Percentiles rank a stretch among this genome's conserved stretches.
These are phyloP conservation scores for Beaufortia kweichowensis DNA, from an alignment of 2,113 vertebrate species.

Conservation along the genomic window DNA sequence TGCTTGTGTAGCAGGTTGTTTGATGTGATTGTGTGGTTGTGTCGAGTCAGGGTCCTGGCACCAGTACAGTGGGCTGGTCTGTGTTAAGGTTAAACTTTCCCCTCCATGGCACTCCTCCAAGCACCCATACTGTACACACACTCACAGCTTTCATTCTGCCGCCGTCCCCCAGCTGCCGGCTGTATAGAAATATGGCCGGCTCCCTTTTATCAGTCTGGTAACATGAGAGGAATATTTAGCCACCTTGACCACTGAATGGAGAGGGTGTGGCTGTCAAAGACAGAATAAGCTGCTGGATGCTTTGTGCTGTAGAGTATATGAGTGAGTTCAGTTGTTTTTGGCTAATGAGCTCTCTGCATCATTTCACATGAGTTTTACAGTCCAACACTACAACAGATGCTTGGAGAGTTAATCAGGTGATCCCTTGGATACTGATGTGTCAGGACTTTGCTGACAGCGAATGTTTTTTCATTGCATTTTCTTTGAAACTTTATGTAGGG, in stretches of 20 bases:
- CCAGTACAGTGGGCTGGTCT: constrained; percentile 37
- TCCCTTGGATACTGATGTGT: constrained; percentile 34
- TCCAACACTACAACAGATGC: not conserved
- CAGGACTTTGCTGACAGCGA: constrained; percentile 49
- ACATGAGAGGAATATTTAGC: constrained; percentile 41
- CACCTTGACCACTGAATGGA: constrained; percentile 1
- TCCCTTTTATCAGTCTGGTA: constrained; percentile 33
- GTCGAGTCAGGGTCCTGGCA: constrained; percentile 37
- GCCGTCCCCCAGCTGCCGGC: constrained; percentile 25
- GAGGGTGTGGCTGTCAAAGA: not conserved
- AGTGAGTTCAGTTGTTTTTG: not conserved
- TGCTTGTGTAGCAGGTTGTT: constrained; percentile 19
- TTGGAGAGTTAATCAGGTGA: constrained; percentile 23
- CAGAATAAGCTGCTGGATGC: not conserved
- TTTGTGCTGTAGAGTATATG: not conserved
- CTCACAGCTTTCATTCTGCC: constrained; percentile 32
- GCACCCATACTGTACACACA: constrained; percentile 1
- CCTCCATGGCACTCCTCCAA: constrained; percentile 17
- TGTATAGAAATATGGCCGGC: constrained; percentile 23
- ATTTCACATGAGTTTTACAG: not conserved
- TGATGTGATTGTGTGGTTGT: constrained; percentile 35
- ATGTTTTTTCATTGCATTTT: constrained; percentile 38
- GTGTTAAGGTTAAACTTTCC: constrained; percentile 37
- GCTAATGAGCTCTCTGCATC: constrained; percentile 6
- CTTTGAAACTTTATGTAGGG: constrained; percentile 67